Evolutionary conservation across 2,888 invertebrate genomes (phyloP).

Genomic region (Neelides folsomi): DNA sequence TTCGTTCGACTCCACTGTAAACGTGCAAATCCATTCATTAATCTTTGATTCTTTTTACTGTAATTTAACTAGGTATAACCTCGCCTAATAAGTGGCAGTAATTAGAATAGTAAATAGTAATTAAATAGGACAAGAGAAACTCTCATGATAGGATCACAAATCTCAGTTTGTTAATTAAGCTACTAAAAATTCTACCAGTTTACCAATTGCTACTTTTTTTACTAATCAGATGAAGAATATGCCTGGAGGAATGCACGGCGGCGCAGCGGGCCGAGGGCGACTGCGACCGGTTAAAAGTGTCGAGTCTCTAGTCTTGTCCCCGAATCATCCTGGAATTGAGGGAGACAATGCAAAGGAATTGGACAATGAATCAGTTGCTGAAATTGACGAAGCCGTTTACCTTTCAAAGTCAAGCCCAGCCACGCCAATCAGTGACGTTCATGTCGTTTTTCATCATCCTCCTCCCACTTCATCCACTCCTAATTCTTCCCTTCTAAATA

Average conservation of each 20-base stretch:
- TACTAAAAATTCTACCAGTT: background rate
- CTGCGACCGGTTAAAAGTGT: slow-evolving; percentile 57
- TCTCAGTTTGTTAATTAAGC: no score
- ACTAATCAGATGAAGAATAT: slow-evolving; percentile 35
- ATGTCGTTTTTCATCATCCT: slow-evolving; percentile 17
- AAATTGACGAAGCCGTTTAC: slow-evolving; percentile 14
- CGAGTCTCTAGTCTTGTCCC: slow-evolving; percentile 47
- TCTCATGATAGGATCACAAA: no score
- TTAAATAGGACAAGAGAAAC: no score
- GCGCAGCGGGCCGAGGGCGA: slow-evolving; percentile 37
- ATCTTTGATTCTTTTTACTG: no score
- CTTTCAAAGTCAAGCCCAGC: slow-evolving; percentile 26
- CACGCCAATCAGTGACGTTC: slow-evolving; percentile 26
- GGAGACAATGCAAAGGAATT: slow-evolving; percentile 3
- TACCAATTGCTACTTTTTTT: background rate
- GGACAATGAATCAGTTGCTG: slow-evolving; percentile 14
- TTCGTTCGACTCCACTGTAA: no score
- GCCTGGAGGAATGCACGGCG: no score
- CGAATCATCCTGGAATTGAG: slow-evolving; percentile 11
- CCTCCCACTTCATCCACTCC: slow-evolving; percentile 2
- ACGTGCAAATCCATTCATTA: no score
- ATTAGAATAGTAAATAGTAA: no score
- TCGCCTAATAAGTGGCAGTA: no score
- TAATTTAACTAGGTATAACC: no score
- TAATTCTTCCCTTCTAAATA: slow-evolving; percentile 19